Base-by-base conservation (phyloP, 2,888 invertebrate genomes). In the Pristionchus fissidentatus region DNA sequence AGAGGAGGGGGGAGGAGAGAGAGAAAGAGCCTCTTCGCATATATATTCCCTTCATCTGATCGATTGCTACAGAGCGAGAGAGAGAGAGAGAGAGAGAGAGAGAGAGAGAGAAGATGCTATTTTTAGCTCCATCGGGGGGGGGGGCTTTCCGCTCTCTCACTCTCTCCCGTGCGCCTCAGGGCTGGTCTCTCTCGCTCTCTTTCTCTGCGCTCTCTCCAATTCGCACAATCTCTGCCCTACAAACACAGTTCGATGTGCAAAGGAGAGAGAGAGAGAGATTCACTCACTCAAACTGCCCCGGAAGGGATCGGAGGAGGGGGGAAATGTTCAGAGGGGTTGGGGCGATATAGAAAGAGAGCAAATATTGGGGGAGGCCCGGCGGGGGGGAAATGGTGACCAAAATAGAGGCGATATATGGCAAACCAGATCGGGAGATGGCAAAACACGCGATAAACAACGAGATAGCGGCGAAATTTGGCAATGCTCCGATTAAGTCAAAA, bases 21-120 rank as follows among this genome's bases (percentile, higher is more conserved):
- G 55, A 55, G 55, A 55, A 10, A 3, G n/a, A 41, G 41, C 43
- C 70, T 70, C 41, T 32, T 41, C 70, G 41, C 41, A 70, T 70
- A 70, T 41, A 41, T 70, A 70, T 70, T 70, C 70, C 43, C 70
- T 70, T 41, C 66, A 38, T 66, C 41, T 70, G 41, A 70, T 70
- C 70, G 70, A 70, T 70, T 70, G n/a, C 43, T 38, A 70, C 29
- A n/a, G n/a, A n/a, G n/a, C n/a, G n/a, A n/a, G n/a, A n/a, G n/a
- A n/a, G n/a, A n/a, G n/a, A n/a, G n/a, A n/a, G n/a, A n/a, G n/a
- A n/a, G n/a, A n/a, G n/a, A n/a, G n/a, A n/a, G n/a, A n/a, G n/a
- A n/a, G n/a, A n/a, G n/a, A n/a, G 70, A 41, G 70, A 15, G 26
- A 41, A 70, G 41, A 41, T 22, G 70, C 70, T 70, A 70, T 70